Percentiles rank a stretch among this genome's conserved stretches.
phyloP scores from a whole-genome alignment of 2,888 invertebrate species.

The Noctuana brunneofusca region DNA sequence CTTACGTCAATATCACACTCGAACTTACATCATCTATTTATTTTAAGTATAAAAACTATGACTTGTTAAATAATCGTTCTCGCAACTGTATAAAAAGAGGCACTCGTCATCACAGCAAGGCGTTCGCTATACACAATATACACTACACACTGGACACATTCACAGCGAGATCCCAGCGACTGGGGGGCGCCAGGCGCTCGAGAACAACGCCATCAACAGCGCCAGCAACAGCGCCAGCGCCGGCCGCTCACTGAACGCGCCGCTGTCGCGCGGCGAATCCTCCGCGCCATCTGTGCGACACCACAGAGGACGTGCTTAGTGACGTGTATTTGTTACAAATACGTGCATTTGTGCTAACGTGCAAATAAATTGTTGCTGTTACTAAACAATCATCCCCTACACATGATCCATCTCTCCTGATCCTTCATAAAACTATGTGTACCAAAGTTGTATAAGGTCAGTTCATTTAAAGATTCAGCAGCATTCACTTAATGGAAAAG shows the following conservation, averaged over 20 bases:
- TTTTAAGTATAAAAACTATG: constrained; percentile 82
- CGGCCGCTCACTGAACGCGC: constrained; percentile 40
- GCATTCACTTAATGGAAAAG: no score
- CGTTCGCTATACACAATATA: constrained; percentile 76
- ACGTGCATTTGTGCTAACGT: constrained; percentile 22
- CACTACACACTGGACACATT: constrained; percentile 67
- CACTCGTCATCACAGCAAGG: constrained; percentile 71
- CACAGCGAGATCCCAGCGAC: constrained; percentile 70
- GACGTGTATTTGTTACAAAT: constrained; percentile 15
- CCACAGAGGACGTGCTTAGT: constrained; percentile 28
- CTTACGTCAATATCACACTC: constrained; percentile 83
- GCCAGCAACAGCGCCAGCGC: constrained; percentile 40
- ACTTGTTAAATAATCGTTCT: constrained; percentile 81
- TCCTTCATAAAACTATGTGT: not conserved
- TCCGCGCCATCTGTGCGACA: constrained; percentile 46
- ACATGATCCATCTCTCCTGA: constrained; percentile 1
- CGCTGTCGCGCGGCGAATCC: constrained; percentile 48
- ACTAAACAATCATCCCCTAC: not conserved
- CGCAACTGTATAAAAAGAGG: constrained; percentile 71
- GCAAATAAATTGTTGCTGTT: not conserved
- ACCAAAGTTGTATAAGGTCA: no score
- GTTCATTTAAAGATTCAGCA: no score
- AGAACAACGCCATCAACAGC: constrained; percentile 35
- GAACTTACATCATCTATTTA: constrained; percentile 82
- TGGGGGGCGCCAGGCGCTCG: constrained; percentile 40